Evolutionary conservation across 2,888 invertebrate genomes (phyloP).

Genomic region (Taphrorychus bicolor): DNA sequence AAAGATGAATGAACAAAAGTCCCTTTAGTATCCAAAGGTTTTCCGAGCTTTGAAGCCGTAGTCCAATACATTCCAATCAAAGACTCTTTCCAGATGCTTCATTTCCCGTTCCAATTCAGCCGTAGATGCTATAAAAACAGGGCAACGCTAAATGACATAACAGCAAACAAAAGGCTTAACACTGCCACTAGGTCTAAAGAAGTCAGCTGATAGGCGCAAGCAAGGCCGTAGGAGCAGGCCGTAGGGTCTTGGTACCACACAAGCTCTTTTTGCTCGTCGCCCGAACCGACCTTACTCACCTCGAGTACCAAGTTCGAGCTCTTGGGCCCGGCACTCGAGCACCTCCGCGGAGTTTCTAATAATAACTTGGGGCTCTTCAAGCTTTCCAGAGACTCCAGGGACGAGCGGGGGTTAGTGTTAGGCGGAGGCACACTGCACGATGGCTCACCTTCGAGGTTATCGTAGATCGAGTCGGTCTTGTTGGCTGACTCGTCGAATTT

Average conservation of each 20-base stretch:
- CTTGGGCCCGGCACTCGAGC: constrained; percentile 25
- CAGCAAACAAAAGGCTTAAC: constrained; percentile 77
- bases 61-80: too few species aligned
- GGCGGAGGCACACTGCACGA: constrained; percentile 47
- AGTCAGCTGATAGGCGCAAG: constrained; percentile 74
- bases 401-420: constrained; percentile 13
- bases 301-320: constrained; percentile 25
- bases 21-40: too few species aligned
- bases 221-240: constrained; percentile 79
- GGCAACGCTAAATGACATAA: constrained; percentile 75
- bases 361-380: constrained; percentile 57
- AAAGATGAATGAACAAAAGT: too few species aligned
- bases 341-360: constrained; percentile 48
- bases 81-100: too few species aligned
- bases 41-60: too few species aligned
- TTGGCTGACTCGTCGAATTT: constrained; percentile 43
- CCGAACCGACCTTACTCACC: constrained; percentile 19
- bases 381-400: constrained; percentile 48
- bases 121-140: constrained; percentile 57
- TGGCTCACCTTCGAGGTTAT: constrained; percentile 55
- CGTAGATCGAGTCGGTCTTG: constrained; percentile 42
- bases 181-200: constrained; percentile 77
- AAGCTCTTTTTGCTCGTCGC: too few species aligned
- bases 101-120: too few species aligned
- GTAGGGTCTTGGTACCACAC: constrained; percentile 51